phyloP scores from a whole-genome alignment of 2,113 vertebrate species.

The Meriones unguiculatus region DNA sequence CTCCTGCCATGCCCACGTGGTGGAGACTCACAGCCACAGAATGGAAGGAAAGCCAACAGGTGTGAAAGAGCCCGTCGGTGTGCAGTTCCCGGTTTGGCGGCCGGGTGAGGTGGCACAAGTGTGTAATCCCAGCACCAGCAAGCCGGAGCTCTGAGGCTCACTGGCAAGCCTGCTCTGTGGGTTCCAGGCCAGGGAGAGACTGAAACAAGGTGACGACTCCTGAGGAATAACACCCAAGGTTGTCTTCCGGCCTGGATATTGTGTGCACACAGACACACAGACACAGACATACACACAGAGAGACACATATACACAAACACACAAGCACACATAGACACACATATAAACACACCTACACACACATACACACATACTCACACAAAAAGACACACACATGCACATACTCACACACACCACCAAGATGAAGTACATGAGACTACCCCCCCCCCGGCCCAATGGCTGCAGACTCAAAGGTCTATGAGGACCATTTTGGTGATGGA shows the following conservation, averaged over 20 bases:
- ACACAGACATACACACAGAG: background rate
- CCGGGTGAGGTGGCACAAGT: background rate
- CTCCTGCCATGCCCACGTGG: fast-evolving
- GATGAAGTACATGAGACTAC: background rate
- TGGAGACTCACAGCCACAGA: fast-evolving
- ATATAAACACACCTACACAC: background rate
- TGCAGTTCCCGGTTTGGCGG: fast-evolving
- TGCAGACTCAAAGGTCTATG: background rate
- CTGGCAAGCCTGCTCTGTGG: background rate
- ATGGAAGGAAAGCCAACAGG: background rate
- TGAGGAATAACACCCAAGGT: background rate
- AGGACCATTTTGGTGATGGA: background rate
- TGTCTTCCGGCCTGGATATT: background rate
- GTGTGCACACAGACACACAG: background rate
- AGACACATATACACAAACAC: too few species aligned
- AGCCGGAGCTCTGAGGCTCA: background rate
- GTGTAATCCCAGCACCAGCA: background rate
- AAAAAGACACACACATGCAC: background rate
- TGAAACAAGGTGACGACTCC: background rate
- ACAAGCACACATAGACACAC: background rate
- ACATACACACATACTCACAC: background rate
- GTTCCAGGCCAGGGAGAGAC: background rate
- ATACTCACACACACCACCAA: background rate
- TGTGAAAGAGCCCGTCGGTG: background rate
- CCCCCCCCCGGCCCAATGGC: background rate